Base-by-base conservation (phyloP, 2,888 invertebrate genomes). In the Portevinia maculata region DNA sequence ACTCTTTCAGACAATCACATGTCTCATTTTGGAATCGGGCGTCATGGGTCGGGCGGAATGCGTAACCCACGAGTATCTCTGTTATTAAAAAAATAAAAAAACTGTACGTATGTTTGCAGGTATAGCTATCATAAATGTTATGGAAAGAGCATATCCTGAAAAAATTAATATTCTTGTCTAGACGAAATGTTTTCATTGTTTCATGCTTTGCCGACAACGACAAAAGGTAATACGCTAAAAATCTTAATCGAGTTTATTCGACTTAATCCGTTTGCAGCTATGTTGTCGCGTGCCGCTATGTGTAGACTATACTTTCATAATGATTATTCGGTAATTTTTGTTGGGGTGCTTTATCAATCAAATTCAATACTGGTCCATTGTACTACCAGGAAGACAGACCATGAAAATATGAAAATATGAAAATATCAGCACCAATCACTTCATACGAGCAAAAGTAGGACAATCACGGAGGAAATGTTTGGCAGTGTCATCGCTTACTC, bases 111-210 rank as follows among this genome's bases (percentile, higher is more conserved):
- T 28, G 48, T 28, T 13, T 28, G 15, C 15, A 41, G 19, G 17
- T 52, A 55, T n/a, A n/a, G n/a, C n/a, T n/a, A n/a, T n/a, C 17
- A 37, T 2, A 19, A 32, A 1, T 13, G 13, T 39, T 39, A 5
- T 13, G 13, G 7, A 39, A n/a, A 7, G 13, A 37, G n/a, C 6
- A 13, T 19, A 34, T 21, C 32, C 8, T 24, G 11, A 9, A 28
- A 1, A 17, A 30, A 30, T 24, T n/a, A 17, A 41, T 21, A 9
- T 52, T 30, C 39, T 44, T 13, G 74, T 74, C 74, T 74, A 74
- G 65, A 74, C 74, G 41, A 52, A 30, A 67, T 52, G 59, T 59
- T 67, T 32, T 59, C 48, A 15, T 34, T 34, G 32, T 9, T 32
- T 28, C 30, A 6, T 44, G 32, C 24, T 11, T 32, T 34, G 15